Evolutionary conservation across 2,113 vertebrate species (phyloP), one percentile per base, ranked within the genome.

Genomic region (Regulus satrapa): DNA sequence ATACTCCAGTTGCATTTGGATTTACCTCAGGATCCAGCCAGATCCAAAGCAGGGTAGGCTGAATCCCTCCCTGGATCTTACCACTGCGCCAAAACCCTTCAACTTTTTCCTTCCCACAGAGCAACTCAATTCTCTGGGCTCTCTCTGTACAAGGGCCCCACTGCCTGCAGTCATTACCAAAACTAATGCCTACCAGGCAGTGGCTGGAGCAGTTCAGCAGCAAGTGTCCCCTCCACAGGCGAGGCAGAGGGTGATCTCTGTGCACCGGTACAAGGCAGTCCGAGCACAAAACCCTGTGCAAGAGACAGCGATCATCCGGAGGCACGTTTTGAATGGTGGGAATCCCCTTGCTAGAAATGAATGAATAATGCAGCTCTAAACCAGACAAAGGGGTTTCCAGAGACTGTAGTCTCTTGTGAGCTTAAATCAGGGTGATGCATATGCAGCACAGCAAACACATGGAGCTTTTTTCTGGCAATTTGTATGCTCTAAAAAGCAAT

Each of bases 401-500:
- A 94, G 86, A 84, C 73, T 45, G 21, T 40, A 32, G 61, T 73
- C 72, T 73, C 74, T 83, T 82, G 32, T 78, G 32, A 90, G 29
- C 38, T 46, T 73, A 71, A 43, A 88, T 32, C 25, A 34, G 75
- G 4, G 34, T 8, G 45, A 77, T 32, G 43, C 58, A 84, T 25
- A 4, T 5, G 45, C 17, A 66, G 43, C 72, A 86, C 31, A 92
- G 69, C 40, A 91, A 86, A 28, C 26, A 71, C 23, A 17, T 20
- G 71, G 41, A 63, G 72, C 49, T 28, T 45, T 83, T 83, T 85
- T 79, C 58, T 72, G n/a, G 49, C 61, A 63, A 78, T 51, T 3
- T 54, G 43, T 74, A 74, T 64, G 76, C 52, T 91, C 83, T 89
- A 34, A 80, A 97, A 95, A 84, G 61, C 83, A 91, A 73, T 83